A percentile compares a stretch with the other conserved stretches of the same genome.
These are phyloP conservation scores for Anneissia japonica DNA, from an alignment of 35 echinoderm and acorn worm genomes.

Conservation along the genomic window DNA sequence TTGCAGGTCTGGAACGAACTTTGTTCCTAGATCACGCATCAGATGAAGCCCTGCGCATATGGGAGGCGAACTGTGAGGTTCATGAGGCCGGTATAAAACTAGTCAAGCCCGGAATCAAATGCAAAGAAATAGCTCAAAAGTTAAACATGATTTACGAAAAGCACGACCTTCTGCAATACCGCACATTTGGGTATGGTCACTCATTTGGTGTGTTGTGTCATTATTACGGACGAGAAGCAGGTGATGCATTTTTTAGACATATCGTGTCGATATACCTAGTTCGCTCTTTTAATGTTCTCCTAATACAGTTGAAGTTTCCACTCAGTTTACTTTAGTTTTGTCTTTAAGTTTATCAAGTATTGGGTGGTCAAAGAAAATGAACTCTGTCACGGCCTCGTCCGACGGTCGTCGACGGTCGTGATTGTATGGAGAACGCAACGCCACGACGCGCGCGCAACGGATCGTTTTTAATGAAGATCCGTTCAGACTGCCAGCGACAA, in stretches of 20 bases:
- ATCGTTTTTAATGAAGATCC: too few relatives aligned
- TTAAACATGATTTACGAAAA: conserved; percentile 54
- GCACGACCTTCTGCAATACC: conserved; percentile 28
- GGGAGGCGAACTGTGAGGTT: conserved; percentile 57
- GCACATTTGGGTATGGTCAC: conserved; percentile 63
- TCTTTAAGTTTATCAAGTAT: neutral
- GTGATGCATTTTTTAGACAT: conserved; percentile 12
- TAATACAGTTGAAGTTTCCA: neutral
- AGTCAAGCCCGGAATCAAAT: conserved; percentile 50
- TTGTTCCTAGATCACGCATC: conserved; percentile 42
- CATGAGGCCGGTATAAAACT: conserved; percentile 44
- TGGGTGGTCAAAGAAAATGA: too few relatives aligned
- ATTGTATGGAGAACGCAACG: too few relatives aligned
- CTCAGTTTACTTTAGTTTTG: neutral
- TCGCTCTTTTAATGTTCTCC: neutral
- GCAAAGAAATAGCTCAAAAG: conserved; percentile 38
- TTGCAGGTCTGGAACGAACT: conserved; percentile 50
- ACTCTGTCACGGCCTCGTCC: too few relatives aligned
- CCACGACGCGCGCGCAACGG: too few relatives aligned
- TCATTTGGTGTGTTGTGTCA: conserved; percentile 56
- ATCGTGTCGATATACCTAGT: neutral
- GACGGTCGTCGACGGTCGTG: too few relatives aligned
- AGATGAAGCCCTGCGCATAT: conserved; percentile 28
- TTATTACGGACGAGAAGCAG: conserved; percentile 64
- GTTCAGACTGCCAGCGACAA: too few relatives aligned